Percentiles rank a stretch among this genome's conserved stretches.
These are phyloP conservation scores for Drosophila orena DNA, from an alignment of 1,140 invertebrate genomes.

Conservation along the genomic window DNA sequence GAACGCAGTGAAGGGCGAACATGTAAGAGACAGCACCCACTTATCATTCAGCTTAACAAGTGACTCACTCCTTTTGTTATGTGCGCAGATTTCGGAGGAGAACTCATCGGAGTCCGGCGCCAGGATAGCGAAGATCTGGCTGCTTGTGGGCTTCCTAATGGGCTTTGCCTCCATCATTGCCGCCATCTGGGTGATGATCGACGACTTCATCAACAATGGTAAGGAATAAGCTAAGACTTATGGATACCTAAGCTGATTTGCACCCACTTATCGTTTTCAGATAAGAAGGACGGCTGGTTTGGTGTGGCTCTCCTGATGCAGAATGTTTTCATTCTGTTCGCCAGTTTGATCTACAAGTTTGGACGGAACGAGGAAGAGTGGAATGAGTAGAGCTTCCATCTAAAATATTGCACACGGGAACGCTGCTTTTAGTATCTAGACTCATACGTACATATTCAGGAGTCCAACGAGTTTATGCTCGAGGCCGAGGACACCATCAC, in stretches of 20 bases:
- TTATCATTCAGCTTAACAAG: slow-evolving; percentile 15
- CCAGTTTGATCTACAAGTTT: slow-evolving; percentile 96
- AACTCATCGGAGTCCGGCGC: slow-evolving; percentile 87
- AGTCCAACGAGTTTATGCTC: slow-evolving; percentile 32
- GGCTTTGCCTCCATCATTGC: slow-evolving; percentile 98
- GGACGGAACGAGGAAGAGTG: slow-evolving; percentile 95
- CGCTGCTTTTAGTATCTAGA: slow-evolving; percentile 47
- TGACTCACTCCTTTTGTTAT: slow-evolving; percentile 58
- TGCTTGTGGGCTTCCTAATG: slow-evolving; percentile 98
- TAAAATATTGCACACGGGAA: slow-evolving; percentile 1
- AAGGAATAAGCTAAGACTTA: background rate
- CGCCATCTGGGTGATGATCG: slow-evolving; percentile 97
- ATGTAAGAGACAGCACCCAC: slow-evolving; percentile 86
- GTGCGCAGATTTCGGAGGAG: slow-evolving; percentile 72
- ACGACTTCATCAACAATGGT: slow-evolving; percentile 86
- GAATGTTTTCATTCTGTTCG: slow-evolving; percentile 97
- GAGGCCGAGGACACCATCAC: slow-evolving; percentile 7
- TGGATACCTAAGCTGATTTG: background rate
- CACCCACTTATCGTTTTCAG: slow-evolving; percentile 25
- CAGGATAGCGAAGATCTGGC: slow-evolving; percentile 95
- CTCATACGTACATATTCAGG: slow-evolving; percentile 46
- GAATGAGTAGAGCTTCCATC: slow-evolving; percentile 85
- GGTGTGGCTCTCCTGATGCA: slow-evolving; percentile 97
- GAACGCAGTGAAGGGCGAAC: slow-evolving; percentile 98
- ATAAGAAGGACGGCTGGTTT: slow-evolving; percentile 88